A percentile compares a stretch with the other conserved stretches of the same genome.
Conservation (phyloP, 2,113 vertebrate genomes). For the Pelodiscus sinensis region DNA sequence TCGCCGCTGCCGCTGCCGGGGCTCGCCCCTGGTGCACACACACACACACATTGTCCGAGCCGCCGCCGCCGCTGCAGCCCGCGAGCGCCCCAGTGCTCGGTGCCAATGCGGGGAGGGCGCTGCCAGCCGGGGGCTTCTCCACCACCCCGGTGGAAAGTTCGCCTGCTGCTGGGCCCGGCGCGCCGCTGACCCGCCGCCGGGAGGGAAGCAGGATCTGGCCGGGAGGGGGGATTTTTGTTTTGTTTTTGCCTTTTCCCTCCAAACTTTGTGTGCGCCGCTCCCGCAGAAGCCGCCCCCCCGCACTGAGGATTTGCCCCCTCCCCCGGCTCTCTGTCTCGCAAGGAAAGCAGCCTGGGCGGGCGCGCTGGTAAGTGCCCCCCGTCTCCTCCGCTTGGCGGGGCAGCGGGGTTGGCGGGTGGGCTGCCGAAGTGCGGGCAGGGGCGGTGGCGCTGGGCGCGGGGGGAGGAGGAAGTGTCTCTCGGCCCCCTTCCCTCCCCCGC, state of each 20-base stretch:
- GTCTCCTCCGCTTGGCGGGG: constrained; percentile 8
- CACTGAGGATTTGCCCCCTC: neutral
- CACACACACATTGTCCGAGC: constrained; percentile 29
- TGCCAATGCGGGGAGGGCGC: constrained; percentile 67
- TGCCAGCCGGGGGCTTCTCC: constrained; percentile 50
- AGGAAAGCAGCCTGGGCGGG: neutral
- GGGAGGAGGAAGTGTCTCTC: neutral
- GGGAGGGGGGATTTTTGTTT: neutral
- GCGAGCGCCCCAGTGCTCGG: constrained; percentile 18
- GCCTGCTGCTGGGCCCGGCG: constrained; percentile 12
- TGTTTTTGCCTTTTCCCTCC: neutral
- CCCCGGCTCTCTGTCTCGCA: neutral
- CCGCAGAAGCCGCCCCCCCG: neutral
- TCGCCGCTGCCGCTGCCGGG: neutral
- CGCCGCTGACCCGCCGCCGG: constrained; percentile 21
- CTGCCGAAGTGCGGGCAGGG: neutral
- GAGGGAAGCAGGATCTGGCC: neutral
- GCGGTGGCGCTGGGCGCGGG: neutral
- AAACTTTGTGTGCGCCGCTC: constrained; percentile 31
- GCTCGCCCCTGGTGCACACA: neutral
- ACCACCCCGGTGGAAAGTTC: constrained; percentile 62
- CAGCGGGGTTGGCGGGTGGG: neutral
- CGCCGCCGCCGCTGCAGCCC: neutral
- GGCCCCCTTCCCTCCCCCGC: neutral
- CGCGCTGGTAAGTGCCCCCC: neutral